Conservation (phyloP, 2,797 vertebrate species). For the Rhynchotus rufescens region DNA sequence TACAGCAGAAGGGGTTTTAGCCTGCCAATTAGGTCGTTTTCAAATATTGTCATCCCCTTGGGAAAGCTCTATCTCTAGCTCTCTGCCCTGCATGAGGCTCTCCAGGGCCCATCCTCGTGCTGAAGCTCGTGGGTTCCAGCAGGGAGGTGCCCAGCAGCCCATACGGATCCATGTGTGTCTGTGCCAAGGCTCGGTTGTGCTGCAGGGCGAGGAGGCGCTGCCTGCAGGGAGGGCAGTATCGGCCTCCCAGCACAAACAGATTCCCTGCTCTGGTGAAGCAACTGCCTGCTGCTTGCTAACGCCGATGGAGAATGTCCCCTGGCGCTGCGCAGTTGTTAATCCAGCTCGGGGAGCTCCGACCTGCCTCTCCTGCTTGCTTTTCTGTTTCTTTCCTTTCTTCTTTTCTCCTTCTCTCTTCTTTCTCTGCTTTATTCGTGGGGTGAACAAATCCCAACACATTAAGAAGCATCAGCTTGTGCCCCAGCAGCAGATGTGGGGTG, state of each 20-base stretch:
- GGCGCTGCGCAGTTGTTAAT: background rate
- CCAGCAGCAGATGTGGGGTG: background rate
- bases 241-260: background rate
- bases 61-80: fast-evolving
- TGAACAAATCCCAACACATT: background rate
- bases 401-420: background rate
- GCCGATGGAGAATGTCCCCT: conserved; percentile 32
- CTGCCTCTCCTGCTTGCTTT: background rate
- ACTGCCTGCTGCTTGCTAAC: background rate
- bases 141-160: background rate
- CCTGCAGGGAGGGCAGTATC: background rate
- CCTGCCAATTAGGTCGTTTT: background rate
- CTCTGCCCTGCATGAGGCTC: fast-evolving
- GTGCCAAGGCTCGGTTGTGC: fast-evolving
- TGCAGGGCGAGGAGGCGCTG: background rate
- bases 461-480: background rate
- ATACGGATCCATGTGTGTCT: fast-evolving
- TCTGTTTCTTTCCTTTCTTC: no score
- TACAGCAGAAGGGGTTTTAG: background rate
- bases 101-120: fast-evolving
- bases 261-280: background rate
- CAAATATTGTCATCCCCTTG: background rate
- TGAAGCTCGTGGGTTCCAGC: fast-evolving
- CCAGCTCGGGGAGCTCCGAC: background rate
- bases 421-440: background rate